Percentiles rank a stretch among this genome's conserved stretches.
Conservation (phyloP, 2,113 vertebrate genomes). For the Pantherophis guttatus region DNA sequence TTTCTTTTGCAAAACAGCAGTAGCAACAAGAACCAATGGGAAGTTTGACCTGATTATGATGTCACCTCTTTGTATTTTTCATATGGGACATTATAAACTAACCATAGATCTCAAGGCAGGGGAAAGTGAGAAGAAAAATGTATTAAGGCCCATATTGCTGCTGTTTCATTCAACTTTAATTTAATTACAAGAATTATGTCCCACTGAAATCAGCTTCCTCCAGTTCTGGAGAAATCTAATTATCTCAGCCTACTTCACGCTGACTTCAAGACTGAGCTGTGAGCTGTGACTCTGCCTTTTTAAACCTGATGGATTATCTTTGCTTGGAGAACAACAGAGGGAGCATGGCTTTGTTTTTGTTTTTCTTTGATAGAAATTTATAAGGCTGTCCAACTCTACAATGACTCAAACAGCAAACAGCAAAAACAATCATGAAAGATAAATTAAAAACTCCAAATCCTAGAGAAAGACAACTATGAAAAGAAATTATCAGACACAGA, state of each 20-base stretch:
- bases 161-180: not conserved
- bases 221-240: not conserved
- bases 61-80: slow-evolving; percentile 21
- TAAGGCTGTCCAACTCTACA: not conserved
- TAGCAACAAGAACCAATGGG: slow-evolving; percentile 16
- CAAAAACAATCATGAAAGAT: not conserved
- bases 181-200: not conserved
- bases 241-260: not conserved
- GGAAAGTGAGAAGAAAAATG: not conserved
- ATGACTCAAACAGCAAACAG: not conserved
- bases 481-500: not conserved
- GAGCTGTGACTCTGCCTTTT: not conserved
- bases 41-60: slow-evolving; percentile 23
- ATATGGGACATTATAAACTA: not conserved
- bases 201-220: not conserved
- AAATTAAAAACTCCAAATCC: not conserved
- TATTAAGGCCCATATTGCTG: not conserved
- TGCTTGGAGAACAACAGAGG: not conserved
- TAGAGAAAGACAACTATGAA: not conserved
- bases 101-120: not conserved
- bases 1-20: not conserved
- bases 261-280: not conserved
- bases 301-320: not conserved
- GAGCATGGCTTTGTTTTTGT: not conserved
- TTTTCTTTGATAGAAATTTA: not conserved